Evolutionary conservation across 2,888 invertebrate genomes (phyloP).

Genomic region (Ennomos erosarius): DNA sequence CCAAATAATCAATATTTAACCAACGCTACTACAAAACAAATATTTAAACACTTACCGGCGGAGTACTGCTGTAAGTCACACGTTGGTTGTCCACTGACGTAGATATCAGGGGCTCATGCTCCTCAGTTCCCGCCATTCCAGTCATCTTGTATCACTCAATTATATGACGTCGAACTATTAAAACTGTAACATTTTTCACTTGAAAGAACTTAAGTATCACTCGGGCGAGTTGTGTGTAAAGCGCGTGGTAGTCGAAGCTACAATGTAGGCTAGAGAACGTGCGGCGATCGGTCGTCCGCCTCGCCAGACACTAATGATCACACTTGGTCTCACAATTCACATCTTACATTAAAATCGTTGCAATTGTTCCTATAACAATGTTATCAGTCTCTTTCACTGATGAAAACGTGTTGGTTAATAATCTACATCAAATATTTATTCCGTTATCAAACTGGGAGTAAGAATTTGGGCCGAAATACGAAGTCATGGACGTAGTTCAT

Average conservation of each 20-base stretch:
- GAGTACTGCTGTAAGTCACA: conserved; percentile 69
- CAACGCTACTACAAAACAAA: conserved; percentile 14
- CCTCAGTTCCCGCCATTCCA: conserved; percentile 76
- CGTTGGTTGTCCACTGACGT: conserved; percentile 77
- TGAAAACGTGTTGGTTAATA: conserved; percentile 14
- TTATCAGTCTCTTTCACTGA: conserved; percentile 23
- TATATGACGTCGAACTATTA: conserved; percentile 30
- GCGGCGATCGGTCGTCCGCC: conserved; percentile 18
- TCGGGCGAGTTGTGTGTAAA: conserved; percentile 49
- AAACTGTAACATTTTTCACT: conserved; percentile 52
- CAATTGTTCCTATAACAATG: conserved; percentile 13
- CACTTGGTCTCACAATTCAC: conserved; percentile 25
- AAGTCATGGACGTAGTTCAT: conserved; percentile 16
- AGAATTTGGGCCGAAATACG: conserved; percentile 12
- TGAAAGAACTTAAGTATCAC: conserved; percentile 30
- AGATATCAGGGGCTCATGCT: conserved; percentile 79
- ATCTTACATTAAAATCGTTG: conserved; percentile 10
- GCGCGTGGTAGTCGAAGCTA: conserved; percentile 25
- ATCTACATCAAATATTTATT: conserved; percentile 14
- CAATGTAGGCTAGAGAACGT: conserved; percentile 18
- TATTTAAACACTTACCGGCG: conserved; percentile 60
- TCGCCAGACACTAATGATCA: conserved; percentile 34
- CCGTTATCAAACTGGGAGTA: conserved; percentile 16
- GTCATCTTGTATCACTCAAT: conserved; percentile 61
- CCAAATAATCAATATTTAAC: no score